Base-by-base conservation (phyloP, 2,113 vertebrate species). In the Alethe diademata region DNA sequence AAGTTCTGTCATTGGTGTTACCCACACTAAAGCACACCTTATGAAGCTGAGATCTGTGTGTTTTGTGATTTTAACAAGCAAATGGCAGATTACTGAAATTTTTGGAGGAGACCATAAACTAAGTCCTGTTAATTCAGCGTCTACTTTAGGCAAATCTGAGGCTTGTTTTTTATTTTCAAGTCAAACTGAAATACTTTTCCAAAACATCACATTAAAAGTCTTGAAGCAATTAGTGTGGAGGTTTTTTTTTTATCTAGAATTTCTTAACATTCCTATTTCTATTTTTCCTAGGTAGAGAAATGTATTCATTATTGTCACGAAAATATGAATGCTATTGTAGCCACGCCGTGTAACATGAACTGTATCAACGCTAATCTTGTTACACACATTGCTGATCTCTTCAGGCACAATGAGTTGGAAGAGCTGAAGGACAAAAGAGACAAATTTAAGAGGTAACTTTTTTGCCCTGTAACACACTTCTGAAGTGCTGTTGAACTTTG, bases 321-420 rank as follows among this genome's bases (percentile, higher is more conserved):
- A 97, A 98, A 99, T 95, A 99, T 99, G 99, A 99, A 98, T 78
- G 98, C 98, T 80, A 99, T 99, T 88, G 98, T 99, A 92, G 98
- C 99, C 31, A 99, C 99, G 0, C 99, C 99, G 4, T 99, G 99
- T 97, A 99, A 99, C 97, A 99, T 99, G 99, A 99, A 99, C 97
- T 99, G 99, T 98, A 99, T 99, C 97, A 99, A 99, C 86, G 98
- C 98, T 97, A 99, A 99, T 94, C 98, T 99, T 94, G 98, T 98
- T 12, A 98, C 98, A 1, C 98, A 98, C 84, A 99, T 99, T 78
- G 98, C 99, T 15, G 98, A 99, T 50, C 98, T 99, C 47, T 99
- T 99, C 97, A 98, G 98, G 38, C 99, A 99, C 96, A 99, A 98
- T 70, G 99, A 99, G 96, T 96, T 99, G 36, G 99, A 99, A 72